Base-by-base conservation (phyloP, 2,797 vertebrate species). In the Phrynocephalus guinanensis region DNA sequence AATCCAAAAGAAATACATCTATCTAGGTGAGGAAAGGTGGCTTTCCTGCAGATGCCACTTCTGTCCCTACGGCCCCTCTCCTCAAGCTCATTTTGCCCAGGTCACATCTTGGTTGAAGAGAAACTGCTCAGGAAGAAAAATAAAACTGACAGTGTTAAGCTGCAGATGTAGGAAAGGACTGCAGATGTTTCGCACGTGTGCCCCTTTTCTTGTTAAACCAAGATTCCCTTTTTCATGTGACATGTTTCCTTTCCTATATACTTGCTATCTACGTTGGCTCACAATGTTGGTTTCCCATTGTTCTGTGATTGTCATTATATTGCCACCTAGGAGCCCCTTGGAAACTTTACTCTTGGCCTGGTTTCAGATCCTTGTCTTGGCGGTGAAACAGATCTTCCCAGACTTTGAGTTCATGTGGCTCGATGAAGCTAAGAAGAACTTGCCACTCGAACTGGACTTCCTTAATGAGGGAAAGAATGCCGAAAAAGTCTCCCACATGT, bases 351-450 rank as follows among this genome's bases (percentile, higher is more conserved):
- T 28, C 16, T 77, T 26, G 80, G 3, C 75, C 91, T 89, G 67
- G n/a, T 92, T 93, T 86, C 92, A 99, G 99, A 94, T 98, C 89
- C 96, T 99, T 3, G 67, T 98, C 50, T 96, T 95, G 88, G 93
- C 94, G 1, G 98, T 99, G 90, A 98, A 98, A 82, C 97, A 98
- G 95, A 97, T 99, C 67, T 99, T 99, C 92, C 99, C 99, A n/a
- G 98, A 99, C 92, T 99, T 99, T 92, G 97, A 97, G 84, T 99
- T 99, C 92, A 98, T 99, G 98, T 99, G 99, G 99, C 93, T 99
- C 94, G 98, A 99, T 38, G 99, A 99, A 94, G 98, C 98, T 87
- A 99, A 99, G 96, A 99, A 98, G 94, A 99, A 99, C 95, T 96
- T 99, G 93, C 99, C 99, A 1, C 95, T 99, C 86, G 99, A 99